Conservation (phyloP, 2,888 invertebrate species). For the Aporophyla lueneburgensis region DNA sequence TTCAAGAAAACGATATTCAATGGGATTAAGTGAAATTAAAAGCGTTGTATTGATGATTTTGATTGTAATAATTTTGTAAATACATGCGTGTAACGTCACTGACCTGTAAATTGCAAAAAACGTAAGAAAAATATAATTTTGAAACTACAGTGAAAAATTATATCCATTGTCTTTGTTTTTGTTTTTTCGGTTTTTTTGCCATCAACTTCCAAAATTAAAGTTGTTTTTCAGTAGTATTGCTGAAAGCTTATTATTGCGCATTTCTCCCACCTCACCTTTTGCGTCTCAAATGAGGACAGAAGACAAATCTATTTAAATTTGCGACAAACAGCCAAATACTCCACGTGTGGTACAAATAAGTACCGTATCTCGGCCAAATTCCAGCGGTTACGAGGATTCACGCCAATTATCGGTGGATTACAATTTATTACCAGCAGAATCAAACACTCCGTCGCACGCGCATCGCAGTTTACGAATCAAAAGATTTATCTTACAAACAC, state of each 20-base stretch:
- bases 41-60: too few species aligned
- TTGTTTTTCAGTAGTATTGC: too few species aligned
- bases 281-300: background rate
- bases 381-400: constrained; percentile 26
- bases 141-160: too few species aligned
- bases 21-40: too few species aligned
- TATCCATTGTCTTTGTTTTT: too few species aligned
- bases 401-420: constrained; percentile 40
- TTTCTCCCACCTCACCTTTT: background rate
- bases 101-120: too few species aligned
- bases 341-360: constrained; percentile 36
- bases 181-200: too few species aligned
- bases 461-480: constrained; percentile 64
- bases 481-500: constrained; percentile 66
- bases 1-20: too few species aligned
- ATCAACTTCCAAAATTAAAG: too few species aligned
- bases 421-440: constrained; percentile 60
- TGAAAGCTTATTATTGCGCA: background rate
- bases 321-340: constrained; percentile 11
- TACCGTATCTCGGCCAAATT: constrained; percentile 48
- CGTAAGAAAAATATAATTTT: too few species aligned
- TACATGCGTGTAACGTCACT: too few species aligned
- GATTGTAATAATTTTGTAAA: too few species aligned
- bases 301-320: constrained; percentile 7
- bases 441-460: constrained; percentile 57